Conservation (phyloP, 2,797 vertebrate genomes). For the Discoglossus pictus region DNA sequence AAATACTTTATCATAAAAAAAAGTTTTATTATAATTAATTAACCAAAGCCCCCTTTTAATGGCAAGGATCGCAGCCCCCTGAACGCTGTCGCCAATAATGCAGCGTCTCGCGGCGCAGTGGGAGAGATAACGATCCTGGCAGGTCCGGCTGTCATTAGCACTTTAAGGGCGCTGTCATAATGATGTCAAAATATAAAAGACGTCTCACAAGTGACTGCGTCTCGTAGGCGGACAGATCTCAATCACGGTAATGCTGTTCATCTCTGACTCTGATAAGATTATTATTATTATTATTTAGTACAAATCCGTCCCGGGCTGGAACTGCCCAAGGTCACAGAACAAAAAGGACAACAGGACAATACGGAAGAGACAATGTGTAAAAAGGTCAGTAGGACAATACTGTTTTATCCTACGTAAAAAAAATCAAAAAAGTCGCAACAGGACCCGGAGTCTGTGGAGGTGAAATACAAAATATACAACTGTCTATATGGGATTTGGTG, state of each 20-base stretch:
- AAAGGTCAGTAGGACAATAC: too few relatives aligned
- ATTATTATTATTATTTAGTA: conserved; percentile 10
- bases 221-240: conserved; percentile 2
- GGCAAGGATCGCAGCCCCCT: background rate
- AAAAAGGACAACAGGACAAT: conserved; percentile 14
- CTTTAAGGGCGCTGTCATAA: background rate
- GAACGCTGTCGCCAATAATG: conserved; percentile 6
- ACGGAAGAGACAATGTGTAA: too few relatives aligned
- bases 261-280: conserved; percentile 27
- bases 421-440: too few relatives aligned
- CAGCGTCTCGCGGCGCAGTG: background rate
- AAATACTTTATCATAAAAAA: too few relatives aligned
- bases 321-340: conserved; percentile 6
- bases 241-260: background rate
- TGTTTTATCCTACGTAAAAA: too few relatives aligned
- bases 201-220: background rate
- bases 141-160: background rate
- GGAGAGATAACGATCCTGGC: conserved; percentile 12
- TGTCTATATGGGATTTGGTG: too few relatives aligned
- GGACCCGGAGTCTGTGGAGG: too few relatives aligned
- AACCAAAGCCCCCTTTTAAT: background rate
- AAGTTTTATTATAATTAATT: too few relatives aligned
- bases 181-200: conserved; percentile 3
- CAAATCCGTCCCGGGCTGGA: conserved; percentile 4
- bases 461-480: too few relatives aligned